phyloP scores from a whole-genome alignment of 2,888 invertebrate genomes.

The Acanthopleura granulata region DNA sequence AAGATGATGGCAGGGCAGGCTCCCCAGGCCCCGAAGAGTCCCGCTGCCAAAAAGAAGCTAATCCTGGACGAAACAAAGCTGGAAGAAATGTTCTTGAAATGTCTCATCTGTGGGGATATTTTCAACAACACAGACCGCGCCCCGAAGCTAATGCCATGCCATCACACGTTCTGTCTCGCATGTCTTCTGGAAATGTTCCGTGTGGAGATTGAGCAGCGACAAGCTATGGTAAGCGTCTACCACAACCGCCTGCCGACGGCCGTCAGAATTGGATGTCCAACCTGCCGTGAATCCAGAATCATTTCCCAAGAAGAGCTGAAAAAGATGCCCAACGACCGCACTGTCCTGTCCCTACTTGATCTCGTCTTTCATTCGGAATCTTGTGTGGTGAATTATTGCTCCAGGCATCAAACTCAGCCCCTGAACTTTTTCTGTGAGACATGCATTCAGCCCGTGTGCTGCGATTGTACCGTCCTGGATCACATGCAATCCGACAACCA shows the following conservation, averaged over 20 bases:
- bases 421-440: conserved; percentile 65
- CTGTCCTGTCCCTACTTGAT: conserved; percentile 55
- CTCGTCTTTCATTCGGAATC: conserved; percentile 54
- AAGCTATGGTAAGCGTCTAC: conserved; percentile 57
- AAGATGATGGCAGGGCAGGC: not conserved
- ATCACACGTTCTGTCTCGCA: conserved; percentile 68
- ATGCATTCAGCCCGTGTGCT: conserved; percentile 59
- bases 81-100: conserved; percentile 63
- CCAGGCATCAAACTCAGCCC: conserved; percentile 60
- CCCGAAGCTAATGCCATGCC: conserved; percentile 68
- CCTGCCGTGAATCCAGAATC: conserved; percentile 56
- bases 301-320: conserved; percentile 57
- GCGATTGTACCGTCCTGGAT: conserved; percentile 62
- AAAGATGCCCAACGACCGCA: conserved; percentile 60
- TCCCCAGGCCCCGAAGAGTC: conserved; percentile 6
- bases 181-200: conserved; percentile 65
- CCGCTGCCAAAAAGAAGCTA: conserved; percentile 43
- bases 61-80: conserved; percentile 61
- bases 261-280: conserved; percentile 60
- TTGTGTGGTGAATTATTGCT: conserved; percentile 55
- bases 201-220: conserved; percentile 60
- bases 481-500: conserved; percentile 59
- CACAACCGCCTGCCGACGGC: conserved; percentile 53
- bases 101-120: conserved; percentile 66
- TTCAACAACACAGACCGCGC: conserved; percentile 65